Evolutionary conservation across 2,113 vertebrate species (phyloP), one percentile per base, ranked within the genome.

Genomic region (Mustelus asterias): DNA sequence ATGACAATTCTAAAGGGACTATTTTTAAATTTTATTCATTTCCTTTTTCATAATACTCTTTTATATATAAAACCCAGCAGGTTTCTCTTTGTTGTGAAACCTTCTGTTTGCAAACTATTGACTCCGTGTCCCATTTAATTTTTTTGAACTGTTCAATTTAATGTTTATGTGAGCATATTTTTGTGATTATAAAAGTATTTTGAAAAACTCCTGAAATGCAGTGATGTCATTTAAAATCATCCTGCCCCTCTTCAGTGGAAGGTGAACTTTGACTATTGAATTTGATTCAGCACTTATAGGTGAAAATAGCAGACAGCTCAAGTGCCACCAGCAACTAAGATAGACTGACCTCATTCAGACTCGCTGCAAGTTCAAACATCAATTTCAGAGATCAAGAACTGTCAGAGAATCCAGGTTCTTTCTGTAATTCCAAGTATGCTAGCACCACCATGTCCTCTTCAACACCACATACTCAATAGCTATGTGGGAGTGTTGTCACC

Each of bases 121-220:
- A 22, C 67, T 93, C n/a, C 60, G 10, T 60, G 41, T 24, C 8
- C 18, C 18, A 41, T 63, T 93, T 93, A 65, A 90, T 90, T 41
- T 29, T 60, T 33, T 90, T 63, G 14, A 33, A n/a, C 26, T 90
- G 11, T 14, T 65, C 33, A 37, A 20, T 90, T 90, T 90, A 14
- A 63, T 5, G 29, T 26, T 93, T 93, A 63, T 20, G 1, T 18
- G 33, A 2, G 60, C 33, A 37, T 65, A 67, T 8, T 93, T 58
- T 89, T 89, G 85, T 92, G 60, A 93, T n/a, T 54, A 60, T 54
- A 33, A 60, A 90, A 60, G 58, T 90, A 90, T 90, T 90, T 60
- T 90, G 54, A 33, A 29, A 90, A 16, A 63, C 29, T 33, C 88
- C 58, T 63, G 4, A 90, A 33, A 5, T 14, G 2, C 29, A 20